Evolutionary conservation across 2,113 vertebrate genomes (phyloP).

Genomic region (Grammomys surdaster): DNA sequence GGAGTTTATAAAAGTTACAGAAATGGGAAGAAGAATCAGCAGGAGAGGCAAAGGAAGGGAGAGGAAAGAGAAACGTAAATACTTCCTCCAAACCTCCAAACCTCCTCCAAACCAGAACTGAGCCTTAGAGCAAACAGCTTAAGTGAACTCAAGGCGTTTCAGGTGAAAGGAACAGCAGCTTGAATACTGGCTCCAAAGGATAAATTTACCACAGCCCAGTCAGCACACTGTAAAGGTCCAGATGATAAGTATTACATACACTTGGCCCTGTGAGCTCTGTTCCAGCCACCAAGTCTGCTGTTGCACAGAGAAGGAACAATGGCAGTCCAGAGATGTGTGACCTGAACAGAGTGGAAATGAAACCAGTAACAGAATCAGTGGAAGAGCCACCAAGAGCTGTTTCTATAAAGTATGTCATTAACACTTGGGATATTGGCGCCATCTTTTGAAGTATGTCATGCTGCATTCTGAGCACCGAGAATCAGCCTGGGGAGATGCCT

Average conservation of each 20-base stretch:
- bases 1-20: not conserved
- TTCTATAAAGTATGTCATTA: conserved; percentile 75
- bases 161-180: no score
- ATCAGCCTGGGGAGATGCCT: no score
- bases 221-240: not conserved
- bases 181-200: not conserved
- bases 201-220: not conserved
- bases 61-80: not conserved
- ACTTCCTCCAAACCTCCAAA: not conserved
- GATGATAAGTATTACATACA: not conserved
- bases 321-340: not conserved
- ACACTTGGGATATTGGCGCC: conserved; percentile 81
- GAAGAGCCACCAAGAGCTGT: conserved; percentile 35
- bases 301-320: fast-evolving
- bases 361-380: conserved; percentile 46
- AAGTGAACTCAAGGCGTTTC: not conserved
- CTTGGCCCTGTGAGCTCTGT: not conserved
- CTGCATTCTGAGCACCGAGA: conserved; percentile 71
- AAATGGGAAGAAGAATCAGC: not conserved
- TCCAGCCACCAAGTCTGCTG: not conserved
- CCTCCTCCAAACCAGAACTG: not conserved
- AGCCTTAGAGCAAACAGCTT: not conserved
- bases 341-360: not conserved
- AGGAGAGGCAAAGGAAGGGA: not conserved
- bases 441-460: conserved; percentile 80